Evolutionary conservation across 2,797 vertebrate genomes (phyloP).

Genomic region (Tenualosa ilisha): DNA sequence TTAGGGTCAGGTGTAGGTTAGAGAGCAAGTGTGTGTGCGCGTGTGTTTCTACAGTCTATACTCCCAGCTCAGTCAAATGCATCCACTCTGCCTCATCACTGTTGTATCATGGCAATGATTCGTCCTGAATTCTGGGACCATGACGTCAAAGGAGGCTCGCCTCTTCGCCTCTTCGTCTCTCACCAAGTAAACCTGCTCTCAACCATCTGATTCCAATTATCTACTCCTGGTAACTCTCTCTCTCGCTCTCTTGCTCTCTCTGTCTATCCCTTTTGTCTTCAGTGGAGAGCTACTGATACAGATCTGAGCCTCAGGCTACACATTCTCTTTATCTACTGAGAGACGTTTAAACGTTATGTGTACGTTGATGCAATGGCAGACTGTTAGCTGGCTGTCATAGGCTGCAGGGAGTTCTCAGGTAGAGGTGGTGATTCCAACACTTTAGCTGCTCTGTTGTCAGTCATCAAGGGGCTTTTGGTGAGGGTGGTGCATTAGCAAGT

Average conservation of each 20-base stretch:
- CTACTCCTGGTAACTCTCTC: neutral
- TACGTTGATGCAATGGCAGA: neutral
- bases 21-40: constrained; percentile 14
- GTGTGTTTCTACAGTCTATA: neutral
- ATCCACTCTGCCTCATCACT: neutral
- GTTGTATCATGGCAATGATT: neutral
- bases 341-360: neutral
- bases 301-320: neutral
- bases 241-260: constrained; percentile 3
- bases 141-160: neutral
- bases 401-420: neutral
- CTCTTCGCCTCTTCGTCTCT: neutral
- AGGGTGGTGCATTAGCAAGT: neutral
- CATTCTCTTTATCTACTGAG: neutral
- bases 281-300: neutral
- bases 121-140: neutral
- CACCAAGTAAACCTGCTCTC: neutral
- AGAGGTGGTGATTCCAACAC: neutral
- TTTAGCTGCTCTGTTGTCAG: neutral
- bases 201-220: neutral
- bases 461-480: neutral
- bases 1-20: neutral
- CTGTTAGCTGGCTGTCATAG: neutral
- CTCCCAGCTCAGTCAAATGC: neutral
- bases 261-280: neutral